Conservation (phyloP, 2,888 invertebrate species). For the Portevinia maculata region DNA sequence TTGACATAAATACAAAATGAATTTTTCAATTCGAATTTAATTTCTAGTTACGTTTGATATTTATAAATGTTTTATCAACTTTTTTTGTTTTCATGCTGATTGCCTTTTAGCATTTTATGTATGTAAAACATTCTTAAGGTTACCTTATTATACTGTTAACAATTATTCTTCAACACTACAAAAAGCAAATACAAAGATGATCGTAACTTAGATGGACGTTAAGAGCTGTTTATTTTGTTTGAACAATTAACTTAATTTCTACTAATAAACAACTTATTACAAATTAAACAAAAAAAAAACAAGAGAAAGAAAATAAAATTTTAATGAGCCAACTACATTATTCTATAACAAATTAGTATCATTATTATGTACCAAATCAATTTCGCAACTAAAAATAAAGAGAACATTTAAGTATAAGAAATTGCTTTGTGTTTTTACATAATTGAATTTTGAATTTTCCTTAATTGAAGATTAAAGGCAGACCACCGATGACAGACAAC, state of each 20-base stretch:
- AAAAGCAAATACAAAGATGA: conserved; percentile 20
- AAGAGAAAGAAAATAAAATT: conserved; percentile 35
- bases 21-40: conserved; percentile 30
- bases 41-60: conserved; percentile 27
- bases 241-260: conserved; percentile 39
- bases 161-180: conserved; percentile 27
- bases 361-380: conserved; percentile 61
- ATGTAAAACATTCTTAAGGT: conserved; percentile 59
- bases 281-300: conserved; percentile 26
- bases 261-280: conserved; percentile 22
- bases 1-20: conserved; percentile 19
- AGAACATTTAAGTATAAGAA: conserved; percentile 41
- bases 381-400: conserved; percentile 68
- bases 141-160: conserved; percentile 49
- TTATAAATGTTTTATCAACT: conserved; percentile 22
- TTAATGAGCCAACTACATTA: conserved; percentile 62
- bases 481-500: conserved; percentile 68
- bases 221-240: conserved; percentile 14
- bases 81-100: conserved; percentile 51
- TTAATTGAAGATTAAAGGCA: neutral
- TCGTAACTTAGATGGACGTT: no score
- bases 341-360: conserved; percentile 63
- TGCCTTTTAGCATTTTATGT: conserved; percentile 74
- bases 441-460: neutral
- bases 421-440: conserved; percentile 3